Conservation (phyloP, 2,797 vertebrate genomes). For the Thamnophis elegans region DNA sequence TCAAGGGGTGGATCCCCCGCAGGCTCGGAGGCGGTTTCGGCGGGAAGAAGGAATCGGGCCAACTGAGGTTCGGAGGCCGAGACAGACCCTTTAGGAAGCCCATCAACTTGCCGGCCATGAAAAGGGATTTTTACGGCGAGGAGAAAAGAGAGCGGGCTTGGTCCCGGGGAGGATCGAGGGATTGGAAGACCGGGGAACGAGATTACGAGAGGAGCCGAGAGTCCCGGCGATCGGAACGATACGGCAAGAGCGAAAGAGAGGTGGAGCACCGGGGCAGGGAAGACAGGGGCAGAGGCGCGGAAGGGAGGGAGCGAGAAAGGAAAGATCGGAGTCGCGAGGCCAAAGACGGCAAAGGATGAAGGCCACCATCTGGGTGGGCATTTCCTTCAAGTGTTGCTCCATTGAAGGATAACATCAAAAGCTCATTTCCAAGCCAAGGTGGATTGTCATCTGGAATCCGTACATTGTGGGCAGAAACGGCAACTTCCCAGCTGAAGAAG, state of each 20-base stretch:
- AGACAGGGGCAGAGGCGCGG: slow-evolving; percentile 64
- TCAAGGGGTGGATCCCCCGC: slow-evolving; percentile 92
- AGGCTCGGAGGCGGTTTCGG: slow-evolving; percentile 91
- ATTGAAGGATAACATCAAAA: neutral
- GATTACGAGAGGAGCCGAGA: slow-evolving; percentile 73
- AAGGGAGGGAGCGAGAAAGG: slow-evolving; percentile 53
- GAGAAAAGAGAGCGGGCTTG: slow-evolving; percentile 71
- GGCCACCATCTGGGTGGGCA: slow-evolving; percentile 49
- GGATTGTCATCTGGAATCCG: neutral
- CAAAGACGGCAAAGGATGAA: slow-evolving; percentile 67
- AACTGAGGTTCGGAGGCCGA: slow-evolving; percentile 92
- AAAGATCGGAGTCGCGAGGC: slow-evolving; percentile 76
- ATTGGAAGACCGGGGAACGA: slow-evolving; percentile 68
- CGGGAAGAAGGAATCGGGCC: slow-evolving; percentile 95
- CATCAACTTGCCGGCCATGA: slow-evolving; percentile 80
- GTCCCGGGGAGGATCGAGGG: slow-evolving; percentile 66
- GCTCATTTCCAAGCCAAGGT: accelerated
- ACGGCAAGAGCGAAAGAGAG: slow-evolving; percentile 65
- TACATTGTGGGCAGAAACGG: neutral
- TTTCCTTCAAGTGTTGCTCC: accelerated
- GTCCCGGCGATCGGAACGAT: slow-evolving; percentile 67
- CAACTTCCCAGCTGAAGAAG: neutral
- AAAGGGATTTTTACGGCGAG: slow-evolving; percentile 66
- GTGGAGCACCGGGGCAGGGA: slow-evolving; percentile 63
- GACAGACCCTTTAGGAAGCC: slow-evolving; percentile 95